Percentiles rank a stretch among this genome's conserved stretches.
Evolutionary conservation across 2,888 invertebrate species (phyloP).

Genomic region (Polydesmus complanatus): DNA sequence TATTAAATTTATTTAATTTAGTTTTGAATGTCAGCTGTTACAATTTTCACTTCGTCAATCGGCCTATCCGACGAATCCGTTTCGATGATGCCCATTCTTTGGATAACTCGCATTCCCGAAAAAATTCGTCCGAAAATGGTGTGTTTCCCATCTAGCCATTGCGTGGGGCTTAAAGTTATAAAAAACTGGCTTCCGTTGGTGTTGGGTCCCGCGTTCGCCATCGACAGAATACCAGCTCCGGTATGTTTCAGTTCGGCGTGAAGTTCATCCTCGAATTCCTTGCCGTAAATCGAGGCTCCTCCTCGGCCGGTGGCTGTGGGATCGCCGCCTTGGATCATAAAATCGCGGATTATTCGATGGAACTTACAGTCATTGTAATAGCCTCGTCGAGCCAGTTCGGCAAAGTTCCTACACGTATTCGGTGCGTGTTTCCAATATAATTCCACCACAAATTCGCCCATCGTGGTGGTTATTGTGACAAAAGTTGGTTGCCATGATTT

Average conservation of each 20-base stretch:
- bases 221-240: conserved; percentile 74
- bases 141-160: conserved; percentile 96
- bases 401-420: conserved; percentile 93
- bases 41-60: conserved; percentile 69
- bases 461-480: conserved; percentile 73
- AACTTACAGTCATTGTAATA: conserved; percentile 95
- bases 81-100: conserved; percentile 83
- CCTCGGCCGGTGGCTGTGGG: conserved; percentile 94
- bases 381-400: conserved; percentile 78
- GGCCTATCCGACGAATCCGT: conserved; percentile 87
- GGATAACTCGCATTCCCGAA: conserved; percentile 77
- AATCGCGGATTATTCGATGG: conserved; percentile 75
- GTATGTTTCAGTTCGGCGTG: conserved; percentile 86
- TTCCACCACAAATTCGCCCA: conserved; percentile 84
- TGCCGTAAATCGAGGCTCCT: conserved; percentile 92
- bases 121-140: conserved; percentile 83
- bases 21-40: conserved; percentile 28
- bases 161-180: conserved; percentile 87
- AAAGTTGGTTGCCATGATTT: conserved; percentile 79
- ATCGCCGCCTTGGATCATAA: conserved; percentile 61
- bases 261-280: conserved; percentile 89
- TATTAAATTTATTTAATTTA: too few relatives aligned
- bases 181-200: conserved; percentile 98
- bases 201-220: conserved; percentile 97
- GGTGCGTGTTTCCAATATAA: conserved; percentile 98